Conservation (phyloP, 2,797 vertebrate genomes). For the Epinephelus malabaricus region DNA sequence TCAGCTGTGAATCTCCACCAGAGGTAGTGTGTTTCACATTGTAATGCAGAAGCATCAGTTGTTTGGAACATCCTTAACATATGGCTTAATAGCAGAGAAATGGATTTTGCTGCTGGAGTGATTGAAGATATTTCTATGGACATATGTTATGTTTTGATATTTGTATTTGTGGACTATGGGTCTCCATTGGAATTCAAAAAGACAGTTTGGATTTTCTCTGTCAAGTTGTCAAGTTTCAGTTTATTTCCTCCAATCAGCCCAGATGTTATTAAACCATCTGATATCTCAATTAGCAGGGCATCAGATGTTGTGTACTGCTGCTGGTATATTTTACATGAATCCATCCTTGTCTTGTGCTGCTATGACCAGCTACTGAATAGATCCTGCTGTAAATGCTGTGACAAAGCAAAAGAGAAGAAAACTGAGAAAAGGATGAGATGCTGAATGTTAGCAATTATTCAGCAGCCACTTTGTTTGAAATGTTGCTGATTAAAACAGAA, state of each 20-base stretch:
- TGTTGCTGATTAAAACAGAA: constrained; percentile 35
- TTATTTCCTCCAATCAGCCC: background rate
- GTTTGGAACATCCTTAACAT: too few species aligned
- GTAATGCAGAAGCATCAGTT: too few species aligned
- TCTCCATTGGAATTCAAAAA: background rate
- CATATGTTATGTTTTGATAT: background rate
- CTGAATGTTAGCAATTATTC: constrained; percentile 23
- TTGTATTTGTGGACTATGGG: background rate
- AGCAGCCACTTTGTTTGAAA: constrained; percentile 23
- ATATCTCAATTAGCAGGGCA: background rate
- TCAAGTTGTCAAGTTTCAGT: background rate
- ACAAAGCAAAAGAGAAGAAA: constrained; percentile 2
- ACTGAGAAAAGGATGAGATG: background rate
- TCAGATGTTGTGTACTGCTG: background rate
- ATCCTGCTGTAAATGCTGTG: background rate
- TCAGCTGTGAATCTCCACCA: background rate
- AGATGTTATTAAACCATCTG: constrained; percentile 1
- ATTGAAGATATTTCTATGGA: background rate
- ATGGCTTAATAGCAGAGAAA: background rate
- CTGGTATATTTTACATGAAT: background rate
- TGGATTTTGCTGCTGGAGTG: background rate
- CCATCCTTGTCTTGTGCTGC: background rate
- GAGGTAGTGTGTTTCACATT: background rate
- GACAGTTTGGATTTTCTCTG: constrained; percentile 2
- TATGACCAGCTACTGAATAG: background rate